Evolutionary conservation across 2,888 invertebrate species (phyloP).

Genomic region (Chalcosyrphus nemorum): DNA sequence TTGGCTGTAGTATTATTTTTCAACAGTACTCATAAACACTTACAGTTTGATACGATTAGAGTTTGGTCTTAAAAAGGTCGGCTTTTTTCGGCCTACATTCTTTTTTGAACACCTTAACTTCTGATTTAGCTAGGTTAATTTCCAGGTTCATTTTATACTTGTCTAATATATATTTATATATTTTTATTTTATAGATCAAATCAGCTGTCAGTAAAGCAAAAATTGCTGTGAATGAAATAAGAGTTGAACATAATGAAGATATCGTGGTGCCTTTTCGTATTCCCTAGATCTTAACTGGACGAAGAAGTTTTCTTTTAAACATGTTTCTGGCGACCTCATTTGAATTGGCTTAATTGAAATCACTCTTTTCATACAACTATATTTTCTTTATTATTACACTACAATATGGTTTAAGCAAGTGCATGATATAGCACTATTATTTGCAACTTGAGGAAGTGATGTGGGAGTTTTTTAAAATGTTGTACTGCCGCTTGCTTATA

Average conservation of each 20-base stretch:
- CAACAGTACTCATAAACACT: too few species aligned
- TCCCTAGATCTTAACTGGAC: constrained; percentile 83
- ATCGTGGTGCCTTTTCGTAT: constrained; percentile 94
- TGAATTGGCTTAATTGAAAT: constrained; percentile 54
- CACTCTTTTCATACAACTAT: constrained; percentile 44
- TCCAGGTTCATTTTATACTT: too few species aligned
- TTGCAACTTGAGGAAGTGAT: constrained; percentile 10
- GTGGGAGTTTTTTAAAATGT: constrained; percentile 18
- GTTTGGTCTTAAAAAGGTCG: too few species aligned
- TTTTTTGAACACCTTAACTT: too few species aligned
- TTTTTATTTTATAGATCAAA: constrained; percentile 85
- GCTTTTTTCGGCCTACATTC: too few species aligned
- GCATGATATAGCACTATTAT: constrained; percentile 20
- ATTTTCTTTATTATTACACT: constrained; percentile 29
- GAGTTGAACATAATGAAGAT: constrained; percentile 94
- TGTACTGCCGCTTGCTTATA: constrained; percentile 56
- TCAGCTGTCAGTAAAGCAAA: constrained; percentile 87
- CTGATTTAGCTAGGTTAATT: too few species aligned
- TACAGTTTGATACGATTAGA: too few species aligned
- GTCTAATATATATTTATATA: not conserved
- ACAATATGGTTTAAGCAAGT: constrained; percentile 36
- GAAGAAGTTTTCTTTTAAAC: constrained; percentile 45
- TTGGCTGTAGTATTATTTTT: too few species aligned
- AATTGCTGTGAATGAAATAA: constrained; percentile 89
- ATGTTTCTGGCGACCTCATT: constrained; percentile 57